Conservation (phyloP, 2,888 invertebrate genomes). For the Mesorhabditis belari region DNA sequence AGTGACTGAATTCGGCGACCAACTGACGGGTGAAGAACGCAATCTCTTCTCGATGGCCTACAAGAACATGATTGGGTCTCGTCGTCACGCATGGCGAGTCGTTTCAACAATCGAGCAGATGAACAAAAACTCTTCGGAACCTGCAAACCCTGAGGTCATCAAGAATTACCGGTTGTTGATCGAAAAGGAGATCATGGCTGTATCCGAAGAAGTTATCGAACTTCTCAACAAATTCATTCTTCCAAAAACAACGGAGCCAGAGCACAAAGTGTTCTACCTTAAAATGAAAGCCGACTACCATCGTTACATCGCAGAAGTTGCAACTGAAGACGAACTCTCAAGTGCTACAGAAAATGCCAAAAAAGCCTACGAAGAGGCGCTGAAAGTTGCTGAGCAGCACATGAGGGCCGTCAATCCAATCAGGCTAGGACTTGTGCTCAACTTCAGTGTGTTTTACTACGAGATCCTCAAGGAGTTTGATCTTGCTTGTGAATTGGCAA, state of each 20-base stretch:
- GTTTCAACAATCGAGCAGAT: constrained; percentile 43
- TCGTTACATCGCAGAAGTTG: constrained; percentile 99
- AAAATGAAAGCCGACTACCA: constrained; percentile 99
- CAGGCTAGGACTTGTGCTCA: constrained; percentile 92
- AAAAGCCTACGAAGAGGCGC: constrained; percentile 95
- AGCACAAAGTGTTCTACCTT: constrained; percentile 99
- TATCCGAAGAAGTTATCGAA: constrained; percentile 94
- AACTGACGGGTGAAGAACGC: constrained; percentile 52
- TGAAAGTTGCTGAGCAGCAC: constrained; percentile 92
- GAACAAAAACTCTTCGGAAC: constrained; percentile 11
- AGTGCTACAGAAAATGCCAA: constrained; percentile 89
- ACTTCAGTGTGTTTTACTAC: constrained; percentile 99
- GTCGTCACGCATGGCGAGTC: constrained; percentile 42
- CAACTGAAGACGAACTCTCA: constrained; percentile 92
- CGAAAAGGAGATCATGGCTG: constrained; percentile 95
- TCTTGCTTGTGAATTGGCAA: constrained; percentile 96
- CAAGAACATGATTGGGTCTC: constrained; percentile 53
- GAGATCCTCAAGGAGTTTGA: constrained; percentile 98
- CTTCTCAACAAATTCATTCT: constrained; percentile 96
- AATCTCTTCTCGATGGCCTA: constrained; percentile 53
- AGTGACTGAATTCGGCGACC: constrained; percentile 50
- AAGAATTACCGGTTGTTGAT: constrained; percentile 99
- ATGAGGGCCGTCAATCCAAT: constrained; percentile 99
- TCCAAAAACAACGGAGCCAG: constrained; percentile 93
- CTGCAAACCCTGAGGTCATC: constrained; percentile 74